Evolutionary conservation across 2,113 vertebrate genomes (phyloP).

Genomic region (Taxidea taxus): DNA sequence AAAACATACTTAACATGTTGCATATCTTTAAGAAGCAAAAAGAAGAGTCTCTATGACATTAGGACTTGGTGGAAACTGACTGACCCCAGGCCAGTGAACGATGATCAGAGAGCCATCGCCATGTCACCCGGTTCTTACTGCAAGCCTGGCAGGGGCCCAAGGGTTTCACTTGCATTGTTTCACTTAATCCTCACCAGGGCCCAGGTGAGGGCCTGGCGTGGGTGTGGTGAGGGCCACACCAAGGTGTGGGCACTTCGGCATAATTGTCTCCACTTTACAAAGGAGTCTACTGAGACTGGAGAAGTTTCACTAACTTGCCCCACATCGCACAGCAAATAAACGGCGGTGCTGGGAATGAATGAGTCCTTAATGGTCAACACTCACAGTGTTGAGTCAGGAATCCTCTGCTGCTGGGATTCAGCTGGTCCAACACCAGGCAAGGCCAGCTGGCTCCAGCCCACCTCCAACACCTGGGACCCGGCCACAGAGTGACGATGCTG

Average conservation of each 20-base stretch:
- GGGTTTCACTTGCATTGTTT: fast-evolving
- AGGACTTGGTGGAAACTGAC: neutral
- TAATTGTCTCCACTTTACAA: neutral
- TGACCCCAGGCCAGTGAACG: neutral
- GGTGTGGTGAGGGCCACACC: too few species aligned
- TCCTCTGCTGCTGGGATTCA: too few species aligned
- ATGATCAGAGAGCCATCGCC: neutral
- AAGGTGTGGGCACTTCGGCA: fast-evolving
- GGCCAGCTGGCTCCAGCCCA: too few species aligned
- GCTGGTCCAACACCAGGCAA: neutral
- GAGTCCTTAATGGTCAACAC: neutral
- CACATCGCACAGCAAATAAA: neutral
- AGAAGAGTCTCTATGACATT: neutral
- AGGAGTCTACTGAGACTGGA: neutral
- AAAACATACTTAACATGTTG: neutral
- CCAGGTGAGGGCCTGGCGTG: too few species aligned
- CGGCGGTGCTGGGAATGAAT: neutral
- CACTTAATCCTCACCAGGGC: neutral
- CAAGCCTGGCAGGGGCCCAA: neutral
- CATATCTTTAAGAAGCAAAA: neutral
- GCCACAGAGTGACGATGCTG: fast-evolving
- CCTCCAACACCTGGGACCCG: fast-evolving
- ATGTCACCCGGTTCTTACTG: neutral
- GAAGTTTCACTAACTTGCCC: neutral
- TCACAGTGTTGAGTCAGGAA: neutral